Evolutionary conservation across 1,140 invertebrate genomes (phyloP).

Genomic region (Microplitis mediator): DNA sequence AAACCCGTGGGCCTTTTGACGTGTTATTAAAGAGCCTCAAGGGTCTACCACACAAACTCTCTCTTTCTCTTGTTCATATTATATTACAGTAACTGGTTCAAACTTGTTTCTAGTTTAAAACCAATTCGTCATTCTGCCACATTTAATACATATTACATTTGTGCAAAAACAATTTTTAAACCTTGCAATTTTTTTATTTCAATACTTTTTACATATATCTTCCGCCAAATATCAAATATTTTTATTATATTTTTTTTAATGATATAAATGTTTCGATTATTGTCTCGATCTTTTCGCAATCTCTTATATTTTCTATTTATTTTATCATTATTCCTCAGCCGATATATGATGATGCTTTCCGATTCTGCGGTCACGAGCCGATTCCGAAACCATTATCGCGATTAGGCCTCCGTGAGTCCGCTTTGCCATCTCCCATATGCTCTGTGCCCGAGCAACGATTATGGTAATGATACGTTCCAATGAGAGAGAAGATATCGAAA

Average conservation of each 20-base stretch:
- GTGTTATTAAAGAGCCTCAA: conserved; percentile 30
- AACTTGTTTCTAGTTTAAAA: neutral
- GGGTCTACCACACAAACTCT: neutral
- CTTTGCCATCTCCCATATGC: conserved; percentile 36
- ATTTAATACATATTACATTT: neutral
- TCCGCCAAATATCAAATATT: too few relatives aligned
- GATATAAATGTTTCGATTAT: neutral
- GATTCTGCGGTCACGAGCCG: conserved; percentile 58
- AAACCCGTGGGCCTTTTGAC: conserved; percentile 11
- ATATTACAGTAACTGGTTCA: neutral
- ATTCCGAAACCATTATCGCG: conserved; percentile 53
- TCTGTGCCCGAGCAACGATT: conserved; percentile 45
- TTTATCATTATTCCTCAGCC: conserved; percentile 24
- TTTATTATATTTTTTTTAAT: neutral
- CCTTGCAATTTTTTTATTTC: neutral
- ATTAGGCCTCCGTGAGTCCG: conserved; percentile 47
- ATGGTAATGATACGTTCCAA: conserved; percentile 57
- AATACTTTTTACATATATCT: too few relatives aligned
- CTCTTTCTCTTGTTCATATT: neutral
- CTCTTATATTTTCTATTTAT: conserved; percentile 12
- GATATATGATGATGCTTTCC: conserved; percentile 50
- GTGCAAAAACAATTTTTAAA: neutral
- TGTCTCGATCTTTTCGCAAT: conserved; percentile 18
- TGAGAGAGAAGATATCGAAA: conserved; percentile 49
- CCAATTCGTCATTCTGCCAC: neutral